These are phyloP conservation scores for Oryzias woworae DNA, from an alignment of 2,113 vertebrate species.

Conservation along the genomic window DNA sequence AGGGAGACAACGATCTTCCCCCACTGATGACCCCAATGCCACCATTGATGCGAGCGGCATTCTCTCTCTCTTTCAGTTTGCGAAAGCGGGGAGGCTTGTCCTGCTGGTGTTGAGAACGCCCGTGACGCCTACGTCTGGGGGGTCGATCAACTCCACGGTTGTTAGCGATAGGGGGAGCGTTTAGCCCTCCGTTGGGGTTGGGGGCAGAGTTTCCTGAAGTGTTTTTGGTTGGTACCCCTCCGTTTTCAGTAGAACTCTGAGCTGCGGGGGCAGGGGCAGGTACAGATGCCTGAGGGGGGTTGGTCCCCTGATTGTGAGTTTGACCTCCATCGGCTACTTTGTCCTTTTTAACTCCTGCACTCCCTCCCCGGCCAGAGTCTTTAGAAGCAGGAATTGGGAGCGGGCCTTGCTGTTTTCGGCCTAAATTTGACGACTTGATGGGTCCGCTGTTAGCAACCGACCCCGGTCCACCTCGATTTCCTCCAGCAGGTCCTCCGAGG, in stretches of 20 bases:
- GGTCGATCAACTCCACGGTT: conserved; percentile 79
- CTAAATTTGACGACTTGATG: conserved; percentile 60
- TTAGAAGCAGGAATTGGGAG: conserved; percentile 61
- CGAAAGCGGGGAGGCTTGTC: conserved; percentile 92
- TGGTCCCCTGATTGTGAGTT: conserved; percentile 63
- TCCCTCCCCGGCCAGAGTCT: conserved; percentile 63
- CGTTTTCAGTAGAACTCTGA: conserved; percentile 64
- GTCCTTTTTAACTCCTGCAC: conserved; percentile 73
- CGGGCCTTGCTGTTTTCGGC: conserved; percentile 71
- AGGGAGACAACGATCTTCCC: conserved; percentile 62
- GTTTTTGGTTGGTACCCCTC: conserved; percentile 50
- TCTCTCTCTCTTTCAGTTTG: conserved; percentile 88
- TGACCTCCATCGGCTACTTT: conserved; percentile 67
- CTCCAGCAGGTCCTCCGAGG: conserved; percentile 62
- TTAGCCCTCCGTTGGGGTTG: conserved; percentile 60
- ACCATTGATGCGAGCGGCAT: conserved; percentile 82
- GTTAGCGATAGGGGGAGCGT: conserved; percentile 40
- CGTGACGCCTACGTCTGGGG: conserved; percentile 82
- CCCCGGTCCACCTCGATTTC: conserved; percentile 68
- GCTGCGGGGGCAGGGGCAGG: conserved; percentile 36
- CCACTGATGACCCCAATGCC: conserved; percentile 68
- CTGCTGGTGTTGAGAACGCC: conserved; percentile 88
- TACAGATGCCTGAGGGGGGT: conserved; percentile 42
- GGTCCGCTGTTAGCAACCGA: conserved; percentile 67
- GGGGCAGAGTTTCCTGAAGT: conserved; percentile 47